Evolutionary conservation across 2,113 vertebrate species (phyloP).

Genomic region (Petroica traversi): DNA sequence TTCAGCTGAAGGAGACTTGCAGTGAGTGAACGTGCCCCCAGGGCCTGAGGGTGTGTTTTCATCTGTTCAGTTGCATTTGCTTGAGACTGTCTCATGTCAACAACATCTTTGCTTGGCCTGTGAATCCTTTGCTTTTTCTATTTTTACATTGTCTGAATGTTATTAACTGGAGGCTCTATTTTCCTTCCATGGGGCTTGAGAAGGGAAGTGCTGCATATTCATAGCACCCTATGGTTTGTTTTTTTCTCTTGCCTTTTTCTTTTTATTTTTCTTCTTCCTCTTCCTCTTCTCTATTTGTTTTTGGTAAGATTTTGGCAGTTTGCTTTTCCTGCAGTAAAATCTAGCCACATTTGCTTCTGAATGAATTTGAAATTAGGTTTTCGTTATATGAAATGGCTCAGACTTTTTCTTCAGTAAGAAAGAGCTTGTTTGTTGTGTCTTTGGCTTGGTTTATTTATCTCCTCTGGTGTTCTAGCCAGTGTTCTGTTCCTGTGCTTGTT

Average conservation of each 20-base stretch:
- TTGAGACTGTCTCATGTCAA: constrained; percentile 13
- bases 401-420: not conserved
- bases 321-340: not conserved
- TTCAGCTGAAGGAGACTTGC: not conserved
- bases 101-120: not conserved
- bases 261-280: not conserved
- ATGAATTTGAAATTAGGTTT: not conserved
- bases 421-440: not conserved
- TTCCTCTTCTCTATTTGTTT: not conserved
- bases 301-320: not conserved
- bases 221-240: not conserved
- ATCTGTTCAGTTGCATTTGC: constrained; percentile 37
- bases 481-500: not conserved
- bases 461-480: not conserved
- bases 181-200: not conserved
- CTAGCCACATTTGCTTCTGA: not conserved
- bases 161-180: constrained; percentile 26
- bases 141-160: constrained; percentile 8
- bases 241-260: not conserved
- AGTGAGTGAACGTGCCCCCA: not conserved
- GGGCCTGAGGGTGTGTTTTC: constrained; percentile 5
- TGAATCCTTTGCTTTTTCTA: constrained; percentile 21
- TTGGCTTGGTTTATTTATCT: not conserved
- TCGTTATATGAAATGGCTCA: not conserved
- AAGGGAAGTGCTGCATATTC: not conserved